A percentile compares a stretch with the other conserved stretches of the same genome.
Evolutionary conservation across 92 coral and sea anemone genomes (phyloP).

Genomic region (Parazoanthus swiftii): DNA sequence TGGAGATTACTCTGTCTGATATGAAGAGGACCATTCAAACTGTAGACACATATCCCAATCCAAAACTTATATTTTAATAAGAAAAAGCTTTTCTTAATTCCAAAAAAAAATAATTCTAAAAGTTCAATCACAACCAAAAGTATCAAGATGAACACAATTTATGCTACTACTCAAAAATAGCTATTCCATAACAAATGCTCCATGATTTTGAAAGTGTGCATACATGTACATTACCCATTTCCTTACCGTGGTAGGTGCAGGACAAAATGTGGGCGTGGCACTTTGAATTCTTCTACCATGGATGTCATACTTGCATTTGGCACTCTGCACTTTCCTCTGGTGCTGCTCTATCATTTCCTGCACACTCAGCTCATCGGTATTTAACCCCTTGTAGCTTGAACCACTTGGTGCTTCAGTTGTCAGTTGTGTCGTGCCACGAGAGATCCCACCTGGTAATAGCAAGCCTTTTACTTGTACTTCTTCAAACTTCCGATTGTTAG

Average conservation of each 20-base stretch:
- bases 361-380: slow-evolving; percentile 46
- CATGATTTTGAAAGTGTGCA: not conserved
- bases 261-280: slow-evolving; percentile 73
- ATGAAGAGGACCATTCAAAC: too few relatives aligned
- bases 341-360: slow-evolving; percentile 71
- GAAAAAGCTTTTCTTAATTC: too few relatives aligned
- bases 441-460: not conserved
- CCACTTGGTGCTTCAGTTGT: not conserved
- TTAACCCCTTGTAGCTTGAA: not conserved
- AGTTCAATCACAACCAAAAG: too few relatives aligned
- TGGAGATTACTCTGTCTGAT: too few relatives aligned
- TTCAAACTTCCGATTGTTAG: not conserved
- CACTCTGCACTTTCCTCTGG: slow-evolving; percentile 59
- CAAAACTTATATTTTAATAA: not conserved
- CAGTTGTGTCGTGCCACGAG: not conserved
- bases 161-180: too few relatives aligned
- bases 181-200: too few relatives aligned
- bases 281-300: slow-evolving; percentile 78
- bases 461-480: not conserved
- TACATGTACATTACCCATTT: not conserved
- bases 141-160: too few relatives aligned
- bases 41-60: not conserved
- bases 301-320: slow-evolving; percentile 70
- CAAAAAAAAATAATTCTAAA: too few relatives aligned
- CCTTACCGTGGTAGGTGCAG: slow-evolving; percentile 70